Evolutionary conservation across 2,113 vertebrate species (phyloP), one percentile per base, ranked within the genome.

Genomic region (Dipodomys ordii): DNA sequence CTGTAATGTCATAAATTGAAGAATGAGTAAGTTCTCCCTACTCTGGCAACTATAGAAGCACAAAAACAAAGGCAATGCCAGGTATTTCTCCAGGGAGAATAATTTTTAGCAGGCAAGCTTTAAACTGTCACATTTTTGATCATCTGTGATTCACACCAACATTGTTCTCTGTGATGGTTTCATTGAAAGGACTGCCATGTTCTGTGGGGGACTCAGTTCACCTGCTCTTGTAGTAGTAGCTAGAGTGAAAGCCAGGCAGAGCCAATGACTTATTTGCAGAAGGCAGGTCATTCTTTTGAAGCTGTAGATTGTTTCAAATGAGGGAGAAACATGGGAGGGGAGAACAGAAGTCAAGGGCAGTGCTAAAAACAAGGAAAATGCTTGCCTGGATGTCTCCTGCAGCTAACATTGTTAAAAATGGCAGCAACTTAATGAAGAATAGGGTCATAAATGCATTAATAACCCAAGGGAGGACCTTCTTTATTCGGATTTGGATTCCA

Each of bases 231-330:
- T 93, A 67, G 68, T 94, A 89, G 92, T 57, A 84, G 86, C 94
- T 88, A 30, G 39, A 74, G 76, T 89, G 73, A 94, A 89, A 82
- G 39, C 72, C 88, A 22, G 71, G 94, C 96, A 94, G 90, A 83
- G 85, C 67, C 90, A 79, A 68, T 57, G 88, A 76, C 92, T 96
- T 84, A 76, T 30, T 95, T 95, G 71, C 90, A 84, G 96, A 81
- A 90, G 80, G 60, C 90, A 93, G 90, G 96, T 91, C 94, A 91
- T n/a, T 92, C 88, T 88, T 95, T 92, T 94, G 72, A 97, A 96
- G 76, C 62, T 22, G 46, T n/a, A 87, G 92, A 91, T 94, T 79
- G 77, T 91, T 96, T 94, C 90, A 83, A 87, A 93, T 85, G 35
- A 92, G 95, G 92, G 77, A 91, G 74, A 94, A 97, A 80, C 32